These are phyloP conservation scores for Heteromyza rotundicornis DNA, from an alignment of 2,888 invertebrate species.

Conservation along the genomic window DNA sequence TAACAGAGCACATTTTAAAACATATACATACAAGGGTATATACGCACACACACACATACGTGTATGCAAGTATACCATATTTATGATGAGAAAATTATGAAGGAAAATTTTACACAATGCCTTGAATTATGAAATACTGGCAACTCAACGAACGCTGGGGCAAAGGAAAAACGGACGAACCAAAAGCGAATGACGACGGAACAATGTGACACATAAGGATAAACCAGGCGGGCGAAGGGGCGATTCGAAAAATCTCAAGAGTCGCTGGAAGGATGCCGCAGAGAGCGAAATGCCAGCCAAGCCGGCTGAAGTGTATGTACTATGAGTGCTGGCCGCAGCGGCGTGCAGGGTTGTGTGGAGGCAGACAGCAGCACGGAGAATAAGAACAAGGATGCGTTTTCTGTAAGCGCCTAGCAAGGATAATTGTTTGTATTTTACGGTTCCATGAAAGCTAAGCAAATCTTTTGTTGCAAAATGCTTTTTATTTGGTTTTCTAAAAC, in stretches of 20 bases:
- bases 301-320: too few species aligned
- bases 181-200: not conserved
- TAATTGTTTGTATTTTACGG: constrained; percentile 54
- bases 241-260: not conserved
- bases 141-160: not conserved
- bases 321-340: too few species aligned
- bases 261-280: not conserved
- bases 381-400: constrained; percentile 5
- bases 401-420: constrained; percentile 18
- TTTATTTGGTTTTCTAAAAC: not conserved
- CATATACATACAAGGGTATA: too few species aligned
- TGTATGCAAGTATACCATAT: not conserved
- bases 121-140: not conserved
- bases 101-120: not conserved
- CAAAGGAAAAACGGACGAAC: not conserved
- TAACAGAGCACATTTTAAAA: too few species aligned
- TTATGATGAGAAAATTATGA: not conserved
- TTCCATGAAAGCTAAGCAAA: constrained; percentile 55
- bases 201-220: not conserved
- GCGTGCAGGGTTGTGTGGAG: constrained; percentile 32
- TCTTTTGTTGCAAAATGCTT: constrained; percentile 45
- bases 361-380: constrained; percentile 39
- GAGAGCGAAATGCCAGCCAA: not conserved
- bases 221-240: not conserved
- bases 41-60: too few species aligned